Evolutionary conservation across 2,113 vertebrate species (phyloP).

Genomic region (Etheostoma cragini): DNA sequence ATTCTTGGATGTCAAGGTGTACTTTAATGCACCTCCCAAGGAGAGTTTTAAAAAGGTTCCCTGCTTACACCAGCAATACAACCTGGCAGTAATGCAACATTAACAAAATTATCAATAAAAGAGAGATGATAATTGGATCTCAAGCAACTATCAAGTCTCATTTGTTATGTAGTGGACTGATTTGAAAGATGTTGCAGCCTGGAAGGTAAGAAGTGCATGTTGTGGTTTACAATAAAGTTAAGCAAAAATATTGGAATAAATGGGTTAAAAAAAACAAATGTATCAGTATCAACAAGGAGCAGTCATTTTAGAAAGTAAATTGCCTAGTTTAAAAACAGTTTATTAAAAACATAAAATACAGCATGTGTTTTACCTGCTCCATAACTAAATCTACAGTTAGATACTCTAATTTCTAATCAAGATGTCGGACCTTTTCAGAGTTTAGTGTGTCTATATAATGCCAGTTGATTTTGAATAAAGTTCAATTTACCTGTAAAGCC

Average conservation of each 20-base stretch:
- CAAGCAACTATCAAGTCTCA: neutral
- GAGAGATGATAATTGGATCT: neutral
- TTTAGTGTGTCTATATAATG: slow-evolving; percentile 48
- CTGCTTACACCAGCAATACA: neutral
- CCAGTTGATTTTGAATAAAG: slow-evolving; percentile 76
- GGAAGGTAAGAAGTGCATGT: neutral
- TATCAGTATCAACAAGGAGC: neutral
- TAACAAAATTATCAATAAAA: neutral
- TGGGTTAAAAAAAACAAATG: slow-evolving; percentile 1
- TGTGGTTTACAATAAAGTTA: slow-evolving; percentile 12
- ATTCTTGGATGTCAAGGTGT: neutral
- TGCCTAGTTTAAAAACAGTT: slow-evolving; percentile 4
- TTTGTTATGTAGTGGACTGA: slow-evolving; percentile 4
- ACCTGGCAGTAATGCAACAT: neutral
- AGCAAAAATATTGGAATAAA: neutral
- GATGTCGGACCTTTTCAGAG: slow-evolving; percentile 31
- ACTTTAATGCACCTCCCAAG: slow-evolving; percentile 25
- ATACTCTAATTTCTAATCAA: slow-evolving; percentile 1
- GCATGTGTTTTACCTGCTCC: slow-evolving; percentile 17
- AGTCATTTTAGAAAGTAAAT: slow-evolving; percentile 21
- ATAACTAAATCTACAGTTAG: slow-evolving; percentile 30
- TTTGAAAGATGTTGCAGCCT: neutral
- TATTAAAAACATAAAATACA: slow-evolving; percentile 28
- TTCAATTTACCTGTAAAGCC: slow-evolving; percentile 42
- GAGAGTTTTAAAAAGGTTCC: slow-evolving; percentile 4